Percentiles rank a stretch among this genome's conserved stretches.
Evolutionary conservation across 2,888 invertebrate species (phyloP).

Genomic region (Galeruca laticollis): DNA sequence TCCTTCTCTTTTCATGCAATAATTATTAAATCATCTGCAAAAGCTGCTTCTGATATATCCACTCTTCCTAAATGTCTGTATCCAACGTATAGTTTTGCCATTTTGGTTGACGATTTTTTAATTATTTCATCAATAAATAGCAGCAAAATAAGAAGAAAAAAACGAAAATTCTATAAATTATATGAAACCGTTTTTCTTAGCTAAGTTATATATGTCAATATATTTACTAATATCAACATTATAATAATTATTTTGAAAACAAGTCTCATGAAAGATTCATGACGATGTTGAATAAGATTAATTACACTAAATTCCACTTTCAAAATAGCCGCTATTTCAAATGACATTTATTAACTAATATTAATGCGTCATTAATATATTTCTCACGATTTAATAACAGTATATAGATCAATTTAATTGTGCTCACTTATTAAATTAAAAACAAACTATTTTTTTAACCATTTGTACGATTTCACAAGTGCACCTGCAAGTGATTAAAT

Average conservation of each 20-base stretch:
- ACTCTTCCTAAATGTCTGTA: too few species aligned
- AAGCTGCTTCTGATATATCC: too few species aligned
- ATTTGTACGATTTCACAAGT: conserved; percentile 3
- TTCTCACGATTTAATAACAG: conserved; percentile 3
- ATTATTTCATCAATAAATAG: too few species aligned
- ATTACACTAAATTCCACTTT: not conserved
- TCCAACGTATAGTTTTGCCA: too few species aligned
- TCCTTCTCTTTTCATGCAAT: too few species aligned
- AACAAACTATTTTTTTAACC: conserved; percentile 3
- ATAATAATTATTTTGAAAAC: not conserved
- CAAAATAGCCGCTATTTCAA: conserved; percentile 1
- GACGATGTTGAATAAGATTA: not conserved
- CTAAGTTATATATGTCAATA: too few species aligned
- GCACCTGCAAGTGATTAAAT: conserved; percentile 6
- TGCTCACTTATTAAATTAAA: conserved; percentile 4
- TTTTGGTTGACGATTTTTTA: too few species aligned
- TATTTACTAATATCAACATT: too few species aligned
- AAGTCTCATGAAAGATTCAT: conserved; percentile 2
- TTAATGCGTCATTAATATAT: conserved; percentile 8
- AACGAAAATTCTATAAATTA: too few species aligned
- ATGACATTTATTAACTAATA: conserved; percentile 9
- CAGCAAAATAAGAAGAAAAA: too few species aligned
- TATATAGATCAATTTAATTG: conserved; percentile 3
- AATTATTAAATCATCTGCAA: too few species aligned
- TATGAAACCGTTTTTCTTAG: too few species aligned